Percentiles rank a stretch among this genome's conserved stretches.
Evolutionary conservation across 1,140 invertebrate species (phyloP).

Genomic region (Proctacanthus coquilletti): DNA sequence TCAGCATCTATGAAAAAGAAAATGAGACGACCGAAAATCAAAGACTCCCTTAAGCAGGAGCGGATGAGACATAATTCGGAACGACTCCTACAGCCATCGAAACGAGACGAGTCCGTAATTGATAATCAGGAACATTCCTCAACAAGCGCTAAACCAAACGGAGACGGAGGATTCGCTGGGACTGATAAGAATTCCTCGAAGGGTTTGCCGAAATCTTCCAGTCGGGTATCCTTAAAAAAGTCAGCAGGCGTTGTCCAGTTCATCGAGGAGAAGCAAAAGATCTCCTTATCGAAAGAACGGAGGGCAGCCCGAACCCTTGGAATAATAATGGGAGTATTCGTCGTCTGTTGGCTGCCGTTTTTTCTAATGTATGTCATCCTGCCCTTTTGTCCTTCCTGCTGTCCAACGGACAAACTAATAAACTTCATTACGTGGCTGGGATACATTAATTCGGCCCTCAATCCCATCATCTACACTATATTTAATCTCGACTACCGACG

Average conservation of each 20-base stretch:
- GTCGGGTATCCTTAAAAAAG: constrained; percentile 23
- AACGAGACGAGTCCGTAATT: not conserved
- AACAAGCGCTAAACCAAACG: constrained; percentile 13
- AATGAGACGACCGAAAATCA: constrained; percentile 28
- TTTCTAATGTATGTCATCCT: constrained; percentile 89
- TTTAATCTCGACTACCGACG: constrained; percentile 92
- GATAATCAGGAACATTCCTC: not conserved
- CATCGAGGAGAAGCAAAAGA: constrained; percentile 86
- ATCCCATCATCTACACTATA: constrained; percentile 94
- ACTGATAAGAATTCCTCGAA: constrained; percentile 9
- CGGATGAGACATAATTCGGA: constrained; percentile 9
- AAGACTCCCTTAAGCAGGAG: constrained; percentile 27
- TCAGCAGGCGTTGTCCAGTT: constrained; percentile 64
- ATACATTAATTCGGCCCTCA: constrained; percentile 93
- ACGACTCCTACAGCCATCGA: not conserved
- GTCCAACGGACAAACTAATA: constrained; percentile 60
- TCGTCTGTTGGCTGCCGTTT: constrained; percentile 94
- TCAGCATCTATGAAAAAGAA: constrained; percentile 26
- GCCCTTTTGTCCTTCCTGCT: constrained; percentile 67
- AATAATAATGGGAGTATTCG: constrained; percentile 89
- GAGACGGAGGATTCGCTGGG: constrained; percentile 22
- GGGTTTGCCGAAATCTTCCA: constrained; percentile 5
- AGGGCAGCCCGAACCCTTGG: constrained; percentile 82
- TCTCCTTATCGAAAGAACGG: constrained; percentile 81
- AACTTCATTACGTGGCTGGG: constrained; percentile 94